Conservation (phyloP, 2,888 invertebrate species). For the Ormyrus rosae region DNA sequence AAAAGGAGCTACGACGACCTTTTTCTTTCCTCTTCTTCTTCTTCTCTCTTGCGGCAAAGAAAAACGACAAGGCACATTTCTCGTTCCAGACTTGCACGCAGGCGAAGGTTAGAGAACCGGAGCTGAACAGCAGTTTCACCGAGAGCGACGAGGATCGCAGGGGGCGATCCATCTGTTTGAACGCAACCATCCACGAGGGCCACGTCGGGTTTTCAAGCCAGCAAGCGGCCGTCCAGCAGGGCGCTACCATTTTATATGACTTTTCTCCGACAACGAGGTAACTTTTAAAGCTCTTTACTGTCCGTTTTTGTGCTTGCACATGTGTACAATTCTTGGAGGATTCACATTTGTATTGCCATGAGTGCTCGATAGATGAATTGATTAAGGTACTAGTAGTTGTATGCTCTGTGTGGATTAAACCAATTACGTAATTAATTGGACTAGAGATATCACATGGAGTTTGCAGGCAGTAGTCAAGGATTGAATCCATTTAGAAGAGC, state of each 20-base stretch:
- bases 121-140: not conserved
- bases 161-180: conserved; percentile 72
- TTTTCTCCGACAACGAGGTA: conserved; percentile 95
- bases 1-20: too few species aligned
- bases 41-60: not conserved
- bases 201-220: conserved; percentile 73
- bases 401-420: too few species aligned
- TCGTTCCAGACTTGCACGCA: not conserved
- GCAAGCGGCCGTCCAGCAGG: conserved; percentile 85
- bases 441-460: too few species aligned
- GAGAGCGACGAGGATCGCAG: conserved; percentile 60
- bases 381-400: too few species aligned
- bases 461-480: too few species aligned
- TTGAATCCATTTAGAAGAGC: too few species aligned
- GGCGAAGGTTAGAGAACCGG: not conserved
- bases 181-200: conserved; percentile 60
- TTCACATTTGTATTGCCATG: too few species aligned
- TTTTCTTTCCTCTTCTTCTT: not conserved
- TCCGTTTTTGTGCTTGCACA: too few species aligned
- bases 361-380: too few species aligned
- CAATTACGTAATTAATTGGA: too few species aligned
- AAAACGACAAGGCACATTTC: not conserved
- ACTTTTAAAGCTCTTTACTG: too few species aligned
- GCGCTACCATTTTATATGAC: conserved; percentile 97
- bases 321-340: too few species aligned